Evolutionary conservation across 2,797 vertebrate species (phyloP), one percentile per base, ranked within the genome.

Genomic region (Loris lydekkerianus): DNA sequence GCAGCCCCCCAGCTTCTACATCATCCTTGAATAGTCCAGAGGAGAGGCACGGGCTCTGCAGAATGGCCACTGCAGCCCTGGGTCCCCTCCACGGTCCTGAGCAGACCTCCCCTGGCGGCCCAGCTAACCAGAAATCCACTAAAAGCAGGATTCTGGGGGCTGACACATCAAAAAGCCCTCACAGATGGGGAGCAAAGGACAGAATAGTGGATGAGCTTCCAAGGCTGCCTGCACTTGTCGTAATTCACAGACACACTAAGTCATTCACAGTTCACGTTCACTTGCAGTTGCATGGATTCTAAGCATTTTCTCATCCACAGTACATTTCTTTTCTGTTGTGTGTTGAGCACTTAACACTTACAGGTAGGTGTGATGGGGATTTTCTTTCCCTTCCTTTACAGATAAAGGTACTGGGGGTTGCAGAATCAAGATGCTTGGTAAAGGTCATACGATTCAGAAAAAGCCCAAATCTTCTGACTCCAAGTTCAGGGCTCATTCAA

Each of bases 1-100:
- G 29, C 0, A n/a, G 5, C 29, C 53, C 60, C 60, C 14, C 49
- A 4, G 49, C 49, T 53, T 53, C 10, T 67, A 17, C 10, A 5
- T 31, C 75, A 11, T 8, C 34, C 76, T 61, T 27, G 20, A 86
- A 10, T 20, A 3, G 43, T 29, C 0, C 10, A 25, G 18, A 61
- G 31, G 81, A 76, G 40, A 65, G 15, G 0, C 1, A 2, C 7
- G 4, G 4, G 10, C 25, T 34, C 27, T 58, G 17, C 13, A 3
- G 2, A 84, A 27, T 0, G 0, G 25, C 76, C 37, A 20, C 27
- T 27, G 10, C 31, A 9, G 3, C 29, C 63, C 13, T 70, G 31
- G 40, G n/a, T 34, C 29, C n/a, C 61, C 53, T 1, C 31, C 40
- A 8, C 15, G 11, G 34, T 63, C 20, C n/a, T 21, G 53, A 21